Evolutionary conservation across 2,888 invertebrate genomes (phyloP).

Genomic region (Corbicula japonica): DNA sequence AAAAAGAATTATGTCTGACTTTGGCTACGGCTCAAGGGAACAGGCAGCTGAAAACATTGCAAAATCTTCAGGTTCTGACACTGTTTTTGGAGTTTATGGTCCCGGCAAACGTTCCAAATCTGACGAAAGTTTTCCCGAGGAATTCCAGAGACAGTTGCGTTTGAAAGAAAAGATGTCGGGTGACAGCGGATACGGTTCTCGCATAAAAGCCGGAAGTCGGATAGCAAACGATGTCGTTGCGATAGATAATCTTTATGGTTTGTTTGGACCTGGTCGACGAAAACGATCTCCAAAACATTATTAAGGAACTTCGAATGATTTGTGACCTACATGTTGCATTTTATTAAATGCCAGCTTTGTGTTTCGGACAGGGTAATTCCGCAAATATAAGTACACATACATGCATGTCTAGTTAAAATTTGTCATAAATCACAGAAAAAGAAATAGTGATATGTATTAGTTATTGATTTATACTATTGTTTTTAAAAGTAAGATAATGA

Average conservation of each 20-base stretch:
- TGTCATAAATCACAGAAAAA: no score
- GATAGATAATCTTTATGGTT: slow-evolving; percentile 32
- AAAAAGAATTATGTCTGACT: slow-evolving; percentile 26
- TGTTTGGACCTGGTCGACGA: slow-evolving; percentile 38
- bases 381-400: no score
- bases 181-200: slow-evolving; percentile 44
- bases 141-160: neutral
- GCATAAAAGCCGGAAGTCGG: slow-evolving; percentile 41
- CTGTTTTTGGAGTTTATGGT: slow-evolving; percentile 28
- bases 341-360: neutral
- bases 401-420: no score
- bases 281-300: neutral
- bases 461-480: no score
- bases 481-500: no score
- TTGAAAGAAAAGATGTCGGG: neutral
- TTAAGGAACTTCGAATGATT: neutral
- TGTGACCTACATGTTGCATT: neutral
- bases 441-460: no score
- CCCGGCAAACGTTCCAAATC: slow-evolving; percentile 20
- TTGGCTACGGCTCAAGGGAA: slow-evolving; percentile 40
- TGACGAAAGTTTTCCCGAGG: neutral
- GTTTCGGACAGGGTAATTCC: neutral
- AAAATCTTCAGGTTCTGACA: neutral
- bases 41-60: slow-evolving; percentile 26
- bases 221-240: slow-evolving; percentile 32